Evolutionary conservation across 2,797 vertebrate species (phyloP).

Genomic region (Sternarchorhynchus goeldii): DNA sequence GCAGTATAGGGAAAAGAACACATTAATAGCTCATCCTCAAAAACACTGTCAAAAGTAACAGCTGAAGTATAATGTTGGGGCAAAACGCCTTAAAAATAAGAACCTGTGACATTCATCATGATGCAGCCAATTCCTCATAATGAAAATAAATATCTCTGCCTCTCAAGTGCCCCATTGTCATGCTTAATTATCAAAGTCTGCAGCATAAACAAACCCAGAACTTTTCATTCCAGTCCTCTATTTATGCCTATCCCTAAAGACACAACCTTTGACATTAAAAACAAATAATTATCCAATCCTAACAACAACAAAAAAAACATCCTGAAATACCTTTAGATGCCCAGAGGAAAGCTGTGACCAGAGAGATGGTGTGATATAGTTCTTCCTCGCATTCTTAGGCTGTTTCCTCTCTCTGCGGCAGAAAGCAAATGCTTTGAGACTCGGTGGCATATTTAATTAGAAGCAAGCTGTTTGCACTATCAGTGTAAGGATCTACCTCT

Average conservation of each 20-base stretch:
- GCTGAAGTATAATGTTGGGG: conserved; percentile 9
- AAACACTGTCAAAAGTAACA: conserved; percentile 15
- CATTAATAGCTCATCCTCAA: not conserved
- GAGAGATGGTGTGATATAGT: conserved; percentile 98
- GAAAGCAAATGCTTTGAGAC: conserved; percentile 98
- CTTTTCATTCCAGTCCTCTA: conserved; percentile 72
- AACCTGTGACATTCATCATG: not conserved
- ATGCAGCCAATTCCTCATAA: conserved; percentile 3
- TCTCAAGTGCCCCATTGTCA: conserved; percentile 70
- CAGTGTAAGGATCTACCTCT: conserved; percentile 99
- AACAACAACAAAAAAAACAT: conserved; percentile 79
- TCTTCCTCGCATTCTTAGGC: conserved; percentile 92
- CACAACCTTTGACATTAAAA: conserved; percentile 91
- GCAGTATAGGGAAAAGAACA: not conserved
- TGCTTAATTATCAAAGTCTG: conserved; percentile 69
- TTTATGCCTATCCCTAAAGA: conserved; percentile 85
- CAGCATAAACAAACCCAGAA: conserved; percentile 75
- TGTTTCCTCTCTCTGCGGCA: conserved; percentile 96
- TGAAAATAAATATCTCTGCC: conserved; percentile 51
- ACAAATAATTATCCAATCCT: conserved; percentile 78
- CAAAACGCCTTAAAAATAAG: conserved; percentile 10
- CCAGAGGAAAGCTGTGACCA: conserved; percentile 96
- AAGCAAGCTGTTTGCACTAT: conserved; percentile 99
- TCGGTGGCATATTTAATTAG: conserved; percentile 99
- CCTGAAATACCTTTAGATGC: conserved; percentile 97